Base-by-base conservation (phyloP, 2,797 vertebrate species). In the Megaceryle alcyon region DNA sequence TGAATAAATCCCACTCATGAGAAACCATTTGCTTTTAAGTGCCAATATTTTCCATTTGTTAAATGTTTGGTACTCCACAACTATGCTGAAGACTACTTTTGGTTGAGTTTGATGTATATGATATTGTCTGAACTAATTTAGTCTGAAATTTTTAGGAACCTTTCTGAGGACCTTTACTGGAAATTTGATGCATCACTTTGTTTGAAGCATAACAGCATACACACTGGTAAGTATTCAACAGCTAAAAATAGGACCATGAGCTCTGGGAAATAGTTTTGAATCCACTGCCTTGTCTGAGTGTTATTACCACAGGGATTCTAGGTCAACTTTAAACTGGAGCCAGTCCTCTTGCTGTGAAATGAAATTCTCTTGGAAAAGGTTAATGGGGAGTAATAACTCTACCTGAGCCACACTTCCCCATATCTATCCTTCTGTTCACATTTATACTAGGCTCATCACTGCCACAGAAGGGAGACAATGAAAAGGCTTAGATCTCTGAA, bases 341-440 rank as follows among this genome's bases (percentile, higher is more conserved):
- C 1, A 0, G 7, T 61, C 91, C 37, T 72, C 75, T 71, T 89
- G 25, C 78, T 82, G 57, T 51, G 60, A 92, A 90, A 76, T 89
- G 72, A 89, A 94, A 88, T 88, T 79, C 65, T 71, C 69, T 43
- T 76, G 54, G 63, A 83, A 83, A 94, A 95, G 61, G 49, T 90
- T 95, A 90, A 95, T 84, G 63, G 41, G 46, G 17, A 88, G 49
- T 65, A 94, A 66, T 56, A 91, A 82, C 85, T 94, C 60, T 75
- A n/a, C 29, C 76, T 82, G 65, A 83, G 29, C 25, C 63, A 69
- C 59, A 31, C 23, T 83, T 75, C 31, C 15, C 13, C 22, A 44
- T 14, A 39, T 48, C 69, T 43, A 1, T 63, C 73, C 78, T 57
- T 72, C 72, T 92, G 29, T 79, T 83, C 82, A 17, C 49, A 59